Evolutionary conservation across 2,888 invertebrate genomes (phyloP), one percentile per base, ranked within the genome.

Genomic region (Cetonia aurata): DNA sequence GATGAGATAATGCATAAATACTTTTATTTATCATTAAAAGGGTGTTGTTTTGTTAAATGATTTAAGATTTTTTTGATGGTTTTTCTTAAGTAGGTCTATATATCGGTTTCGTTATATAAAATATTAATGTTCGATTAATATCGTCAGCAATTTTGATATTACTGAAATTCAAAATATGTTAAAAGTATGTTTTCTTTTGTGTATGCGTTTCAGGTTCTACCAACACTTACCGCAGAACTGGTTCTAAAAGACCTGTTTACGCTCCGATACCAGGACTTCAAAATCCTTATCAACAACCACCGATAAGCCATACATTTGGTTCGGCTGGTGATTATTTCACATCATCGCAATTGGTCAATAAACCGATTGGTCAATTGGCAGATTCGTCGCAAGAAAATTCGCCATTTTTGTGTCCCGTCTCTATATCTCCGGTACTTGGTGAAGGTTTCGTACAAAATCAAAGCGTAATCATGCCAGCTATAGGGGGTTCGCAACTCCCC

Each of bases 251-350:
- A 80, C 91, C 92, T 78, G 85, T 88, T 3, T 94, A 95, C 82
- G 94, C 94, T 0, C 93, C 90, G 78, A 90, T 93, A 77, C 94
- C 94, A 0, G 93, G 94, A 6, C 56, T 76, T 41, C 62, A 69
- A 19, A 68, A 52, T n/a, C n/a, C n/a, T n/a, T n/a, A n/a, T n/a
- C 37, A 55, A 37, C n/a, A 25, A 50, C n/a, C 72, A 62, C 12
- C 69, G 50, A 12, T 62, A 68, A 50, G 57, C 55, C 74, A 50
- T 44, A 60, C 55, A 60, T 60, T 55, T 44, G 37, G 56, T 19
- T 55, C 15, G 17, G 71, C 71, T 65, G 48, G 65, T 33, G 71
- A 69, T 66, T 74, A 69, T 56, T 74, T 73, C 67, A 71, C 75
- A 56, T 44, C 57, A 15, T 53, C 69, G 46, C 59, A 66, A 55